Conservation (phyloP, 2,797 vertebrate species). For the Microcaecilia unicolor region DNA sequence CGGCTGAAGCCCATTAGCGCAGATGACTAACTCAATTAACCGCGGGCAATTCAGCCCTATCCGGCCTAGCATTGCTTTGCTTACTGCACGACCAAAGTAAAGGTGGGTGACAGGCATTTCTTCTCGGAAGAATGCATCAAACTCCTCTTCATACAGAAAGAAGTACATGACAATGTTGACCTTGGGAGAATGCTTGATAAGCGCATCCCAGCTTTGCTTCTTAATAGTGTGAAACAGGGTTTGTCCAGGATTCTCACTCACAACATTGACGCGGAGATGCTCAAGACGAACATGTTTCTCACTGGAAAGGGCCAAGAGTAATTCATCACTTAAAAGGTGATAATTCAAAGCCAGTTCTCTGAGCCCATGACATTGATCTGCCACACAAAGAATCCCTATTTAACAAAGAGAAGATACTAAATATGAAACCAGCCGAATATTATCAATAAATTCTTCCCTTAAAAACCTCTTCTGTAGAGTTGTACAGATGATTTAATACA, state of each 20-base stretch:
- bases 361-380: conserved; percentile 57
- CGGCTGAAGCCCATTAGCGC: conserved; percentile 57
- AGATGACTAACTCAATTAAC: conserved; percentile 58
- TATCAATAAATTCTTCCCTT: neutral
- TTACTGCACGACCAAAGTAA: conserved; percentile 58
- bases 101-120: conserved; percentile 60
- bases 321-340: conserved; percentile 52
- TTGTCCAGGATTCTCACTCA: conserved; percentile 58
- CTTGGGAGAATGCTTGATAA: conserved; percentile 56
- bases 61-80: conserved; percentile 56
- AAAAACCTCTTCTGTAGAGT: neutral
- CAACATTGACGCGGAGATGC: conserved; percentile 57
- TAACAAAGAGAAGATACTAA: neutral
- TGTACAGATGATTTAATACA: fast-evolving
- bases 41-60: conserved; percentile 57
- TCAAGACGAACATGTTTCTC: conserved; percentile 64
- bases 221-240: conserved; percentile 57
- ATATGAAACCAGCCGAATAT: neutral
- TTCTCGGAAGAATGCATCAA: conserved; percentile 57
- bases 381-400: conserved; percentile 56
- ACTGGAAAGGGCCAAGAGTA: conserved; percentile 57
- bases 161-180: conserved; percentile 68
- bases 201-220: conserved; percentile 62
- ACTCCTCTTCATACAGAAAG: conserved; percentile 61
- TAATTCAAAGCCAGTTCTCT: conserved; percentile 58